A percentile compares a stretch with the other conserved stretches of the same genome.
Conservation (phyloP, 2,797 vertebrate species). For the Protosalanx chinensis region DNA sequence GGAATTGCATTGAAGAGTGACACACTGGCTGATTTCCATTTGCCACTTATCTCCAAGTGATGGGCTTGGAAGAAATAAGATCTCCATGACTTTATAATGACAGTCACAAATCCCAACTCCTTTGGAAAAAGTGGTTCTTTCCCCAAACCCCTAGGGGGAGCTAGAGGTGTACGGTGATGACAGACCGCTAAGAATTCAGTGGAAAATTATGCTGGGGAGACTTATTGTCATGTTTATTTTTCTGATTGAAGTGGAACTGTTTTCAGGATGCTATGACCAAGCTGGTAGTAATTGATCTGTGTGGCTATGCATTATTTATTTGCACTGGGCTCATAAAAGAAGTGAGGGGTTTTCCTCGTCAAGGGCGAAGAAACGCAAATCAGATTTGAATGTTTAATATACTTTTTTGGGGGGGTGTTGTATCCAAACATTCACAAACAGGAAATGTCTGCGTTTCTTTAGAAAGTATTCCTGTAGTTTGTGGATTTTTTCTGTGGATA, state of each 20-base stretch:
- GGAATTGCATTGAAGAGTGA: conserved; percentile 60
- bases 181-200: conserved; percentile 38
- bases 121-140: conserved; percentile 10
- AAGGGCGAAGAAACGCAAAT: conserved; percentile 43
- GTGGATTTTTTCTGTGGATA: conserved; percentile 30
- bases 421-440: conserved; percentile 50
- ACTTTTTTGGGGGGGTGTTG: conserved; percentile 47
- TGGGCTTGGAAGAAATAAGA: conserved; percentile 62
- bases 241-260: conserved; percentile 61
- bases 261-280: conserved; percentile 35
- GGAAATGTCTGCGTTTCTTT: conserved; percentile 39
- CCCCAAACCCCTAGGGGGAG: conserved; percentile 49
- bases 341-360: conserved; percentile 53
- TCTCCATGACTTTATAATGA: conserved; percentile 65
- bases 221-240: conserved; percentile 45
- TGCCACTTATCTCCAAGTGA: conserved; percentile 65
- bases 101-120: conserved; percentile 53
- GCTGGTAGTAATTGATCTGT: conserved; percentile 45
- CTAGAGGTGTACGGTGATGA: conserved; percentile 40
- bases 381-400: conserved; percentile 56
- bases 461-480: conserved; percentile 34
- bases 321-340: conserved; percentile 38
- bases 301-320: conserved; percentile 36
- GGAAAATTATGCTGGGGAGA: conserved; percentile 45
- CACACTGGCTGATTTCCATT: conserved; percentile 66